Evolutionary conservation across 2,113 vertebrate species (phyloP).

Genomic region (Scolopax mira): DNA sequence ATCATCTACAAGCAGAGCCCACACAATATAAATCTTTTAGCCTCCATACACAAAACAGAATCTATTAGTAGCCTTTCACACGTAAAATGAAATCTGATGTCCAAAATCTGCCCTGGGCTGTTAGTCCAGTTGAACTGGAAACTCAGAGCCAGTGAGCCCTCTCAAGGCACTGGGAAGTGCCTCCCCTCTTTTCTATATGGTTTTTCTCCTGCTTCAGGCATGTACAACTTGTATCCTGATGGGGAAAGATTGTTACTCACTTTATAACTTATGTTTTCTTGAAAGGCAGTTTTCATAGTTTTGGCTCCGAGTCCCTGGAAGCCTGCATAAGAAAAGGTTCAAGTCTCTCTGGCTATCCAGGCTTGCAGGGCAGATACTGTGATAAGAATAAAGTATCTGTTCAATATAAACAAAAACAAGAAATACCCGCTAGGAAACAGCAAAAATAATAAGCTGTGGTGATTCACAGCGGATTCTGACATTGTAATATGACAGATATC

Average conservation of each 20-base stretch:
- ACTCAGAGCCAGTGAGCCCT: not conserved
- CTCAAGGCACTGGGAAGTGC: not conserved
- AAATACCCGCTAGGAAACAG: not conserved
- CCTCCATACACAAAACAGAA: not conserved
- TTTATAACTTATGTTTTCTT: not conserved
- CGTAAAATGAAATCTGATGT: not conserved
- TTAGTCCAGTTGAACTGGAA: not conserved
- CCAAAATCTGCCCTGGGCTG: not conserved
- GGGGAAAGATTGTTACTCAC: not conserved
- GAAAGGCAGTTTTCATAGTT: not conserved
- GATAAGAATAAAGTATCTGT: not conserved
- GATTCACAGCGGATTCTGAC: not conserved
- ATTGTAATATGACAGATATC: not conserved
- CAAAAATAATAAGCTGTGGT: not conserved
- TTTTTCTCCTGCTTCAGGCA: not conserved
- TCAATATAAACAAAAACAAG: not conserved
- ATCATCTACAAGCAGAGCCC: not conserved
- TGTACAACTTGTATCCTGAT: not conserved
- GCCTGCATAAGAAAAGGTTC: not conserved
- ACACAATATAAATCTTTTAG: not conserved
- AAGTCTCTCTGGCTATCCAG: not conserved
- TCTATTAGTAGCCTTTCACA: not conserved
- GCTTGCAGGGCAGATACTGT: not conserved
- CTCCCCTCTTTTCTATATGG: not conserved
- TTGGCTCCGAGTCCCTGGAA: not conserved